Percentiles rank a stretch among this genome's conserved stretches.
These are phyloP conservation scores for Gymnorhina tibicen DNA, from an alignment of 2,113 vertebrate genomes.

Conservation along the genomic window DNA sequence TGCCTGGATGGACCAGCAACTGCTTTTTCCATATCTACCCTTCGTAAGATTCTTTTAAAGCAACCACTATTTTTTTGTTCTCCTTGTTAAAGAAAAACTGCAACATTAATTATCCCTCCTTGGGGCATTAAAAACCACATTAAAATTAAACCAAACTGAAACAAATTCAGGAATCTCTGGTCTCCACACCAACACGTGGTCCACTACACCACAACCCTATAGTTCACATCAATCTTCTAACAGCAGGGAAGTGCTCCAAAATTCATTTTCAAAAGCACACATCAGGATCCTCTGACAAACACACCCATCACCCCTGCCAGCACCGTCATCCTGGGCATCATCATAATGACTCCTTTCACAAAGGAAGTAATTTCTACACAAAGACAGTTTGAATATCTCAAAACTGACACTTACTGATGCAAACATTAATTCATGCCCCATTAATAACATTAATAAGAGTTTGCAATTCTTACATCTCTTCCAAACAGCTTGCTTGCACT, in stretches of 20 bases:
- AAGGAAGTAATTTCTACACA: not conserved
- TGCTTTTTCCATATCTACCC: not conserved
- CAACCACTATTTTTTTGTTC: not conserved
- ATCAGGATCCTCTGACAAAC: not conserved
- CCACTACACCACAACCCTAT: not conserved
- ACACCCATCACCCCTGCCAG: not conserved
- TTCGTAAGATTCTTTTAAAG: not conserved
- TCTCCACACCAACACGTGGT: not conserved
- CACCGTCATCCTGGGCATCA: not conserved
- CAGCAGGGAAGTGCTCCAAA: not conserved
- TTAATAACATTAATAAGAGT: not conserved
- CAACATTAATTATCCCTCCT: not conserved
- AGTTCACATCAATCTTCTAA: not conserved
- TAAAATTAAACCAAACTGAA: not conserved
- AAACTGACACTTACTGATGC: not conserved
- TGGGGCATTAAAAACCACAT: not conserved
- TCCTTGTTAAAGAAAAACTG: not conserved
- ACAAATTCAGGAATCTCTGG: not conserved
- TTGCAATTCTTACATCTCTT: not conserved
- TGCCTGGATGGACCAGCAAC: not conserved
- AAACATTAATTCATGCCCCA: not conserved
- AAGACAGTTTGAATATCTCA: not conserved
- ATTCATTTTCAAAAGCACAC: not conserved
- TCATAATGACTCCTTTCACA: not conserved
- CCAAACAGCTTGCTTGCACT: not conserved